Base-by-base conservation (phyloP, 1,140 invertebrate genomes). In the Anastrepha obliqua region DNA sequence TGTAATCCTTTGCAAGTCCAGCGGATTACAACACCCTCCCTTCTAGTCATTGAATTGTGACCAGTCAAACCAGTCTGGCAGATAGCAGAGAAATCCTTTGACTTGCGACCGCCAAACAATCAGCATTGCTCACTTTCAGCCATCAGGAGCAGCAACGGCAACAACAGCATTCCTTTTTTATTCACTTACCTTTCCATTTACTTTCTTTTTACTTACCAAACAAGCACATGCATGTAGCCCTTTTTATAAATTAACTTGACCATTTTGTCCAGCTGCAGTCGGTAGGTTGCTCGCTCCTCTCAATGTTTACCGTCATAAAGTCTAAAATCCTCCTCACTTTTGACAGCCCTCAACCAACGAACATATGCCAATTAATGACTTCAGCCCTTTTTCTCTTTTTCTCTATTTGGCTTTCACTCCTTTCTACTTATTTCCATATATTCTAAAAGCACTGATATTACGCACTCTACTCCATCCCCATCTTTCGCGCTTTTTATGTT, bases 361-460 rank as follows among this genome's bases (percentile, higher is more conserved):
- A 81, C 74, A 81, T 81, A 81, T 81, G 74, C 74, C 51, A 81
- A 81, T 58, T 81, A 81, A 81, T 81, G 74, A 81, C 74, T 51
- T 51, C 74, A 55, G 47, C 17, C 74, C 74, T 29, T 81, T 81
- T 7, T 55, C 20, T 15, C 20, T 2, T 74, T 44, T 74, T 74
- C 42, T 15, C 7, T 74, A 39, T 70, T 15, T 2, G 9, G 29
- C 29, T 29, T 29, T 29, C 29, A 29, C 29, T 29, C 29, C 29
- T 29, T 29, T 29, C 29, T 29, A 29, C 29, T 29, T 29, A 29
- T 29, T 29, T 29, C 29, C 29, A 29, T 29, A 29, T 29, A 29
- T 29, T 29, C 29, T 29, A 29, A 29, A 29, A 29, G 29, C 29
- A 29, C 29, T 29, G 29, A 1, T 51, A 74, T 11, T n/a, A 15